These are phyloP conservation scores for Danionella dracula DNA, from an alignment of 2,797 vertebrate genomes.

Conservation along the genomic window DNA sequence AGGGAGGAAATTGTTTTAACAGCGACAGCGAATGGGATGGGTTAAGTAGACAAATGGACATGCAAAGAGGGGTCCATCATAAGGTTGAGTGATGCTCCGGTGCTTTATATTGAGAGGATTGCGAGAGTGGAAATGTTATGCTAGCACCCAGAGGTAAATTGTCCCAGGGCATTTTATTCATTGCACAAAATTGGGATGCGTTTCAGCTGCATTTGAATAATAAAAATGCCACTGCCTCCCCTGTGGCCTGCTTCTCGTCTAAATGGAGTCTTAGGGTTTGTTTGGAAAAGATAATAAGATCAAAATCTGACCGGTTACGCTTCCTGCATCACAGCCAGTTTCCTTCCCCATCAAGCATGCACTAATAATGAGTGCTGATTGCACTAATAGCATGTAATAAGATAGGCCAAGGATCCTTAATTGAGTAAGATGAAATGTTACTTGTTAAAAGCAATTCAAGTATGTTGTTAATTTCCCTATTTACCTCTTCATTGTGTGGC, in stretches of 20 bases:
- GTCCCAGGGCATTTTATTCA: slow-evolving; percentile 42
- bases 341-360: slow-evolving; percentile 30
- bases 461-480: slow-evolving; percentile 32
- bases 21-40: slow-evolving; percentile 30
- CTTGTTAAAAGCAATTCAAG: slow-evolving; percentile 38
- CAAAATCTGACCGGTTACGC: slow-evolving; percentile 9
- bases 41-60: slow-evolving; percentile 42
- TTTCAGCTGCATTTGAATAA: slow-evolving; percentile 44
- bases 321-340: slow-evolving; percentile 31
- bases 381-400: slow-evolving; percentile 31
- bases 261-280: slow-evolving; percentile 26
- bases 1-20: slow-evolving; percentile 51
- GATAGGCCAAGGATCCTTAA: slow-evolving; percentile 35
- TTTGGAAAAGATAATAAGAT: slow-evolving; percentile 22
- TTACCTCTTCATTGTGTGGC: slow-evolving; percentile 26
- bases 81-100: slow-evolving; percentile 34
- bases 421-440: slow-evolving; percentile 43
- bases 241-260: slow-evolving; percentile 10
- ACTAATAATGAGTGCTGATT: slow-evolving; percentile 41
- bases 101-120: slow-evolving; percentile 26
- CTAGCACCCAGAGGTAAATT: slow-evolving; percentile 35
- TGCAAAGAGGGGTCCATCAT: neutral
- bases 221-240: slow-evolving; percentile 40
- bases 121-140: slow-evolving; percentile 34
- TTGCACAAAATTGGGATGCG: slow-evolving; percentile 35